Conservation (phyloP, 1,140 invertebrate species). For the Batillaria attramentaria region DNA sequence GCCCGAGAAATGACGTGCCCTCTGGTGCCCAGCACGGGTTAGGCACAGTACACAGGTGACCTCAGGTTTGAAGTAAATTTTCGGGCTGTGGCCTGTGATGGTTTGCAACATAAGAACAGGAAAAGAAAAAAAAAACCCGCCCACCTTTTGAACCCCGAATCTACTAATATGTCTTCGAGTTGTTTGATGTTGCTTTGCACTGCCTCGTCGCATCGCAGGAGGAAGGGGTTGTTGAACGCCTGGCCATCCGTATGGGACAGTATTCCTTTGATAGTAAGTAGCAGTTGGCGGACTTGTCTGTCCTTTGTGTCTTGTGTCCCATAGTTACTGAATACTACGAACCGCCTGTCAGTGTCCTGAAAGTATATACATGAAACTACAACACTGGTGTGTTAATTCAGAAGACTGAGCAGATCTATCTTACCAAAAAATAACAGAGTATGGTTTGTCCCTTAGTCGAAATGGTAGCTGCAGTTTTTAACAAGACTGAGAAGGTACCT, state of each 20-base stretch:
- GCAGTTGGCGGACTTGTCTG: neutral
- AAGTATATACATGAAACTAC: neutral
- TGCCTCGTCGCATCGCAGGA: neutral
- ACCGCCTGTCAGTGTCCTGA: constrained; percentile 14
- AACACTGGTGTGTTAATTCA: neutral
- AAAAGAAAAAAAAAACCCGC: no score
- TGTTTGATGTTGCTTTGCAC: no score
- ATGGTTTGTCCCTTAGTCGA: no score
- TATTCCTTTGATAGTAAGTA: neutral
- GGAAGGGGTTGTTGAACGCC: neutral
- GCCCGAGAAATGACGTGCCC: no score
- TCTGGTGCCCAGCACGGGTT: no score
- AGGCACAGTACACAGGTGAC: no score
- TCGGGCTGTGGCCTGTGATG: no score
- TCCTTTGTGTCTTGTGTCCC: neutral
- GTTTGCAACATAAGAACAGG: no score
- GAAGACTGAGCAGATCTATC: neutral
- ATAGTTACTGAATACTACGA: constrained; percentile 16
- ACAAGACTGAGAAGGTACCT: neutral
- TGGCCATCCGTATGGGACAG: neutral
- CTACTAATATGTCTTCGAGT: no score
- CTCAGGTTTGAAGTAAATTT: no score
- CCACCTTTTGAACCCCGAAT: no score
- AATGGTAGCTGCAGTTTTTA: neutral
- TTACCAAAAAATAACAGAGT: neutral